Evolutionary conservation across 2,113 vertebrate genomes (phyloP), one percentile per base, ranked within the genome.

Genomic region (Heteronetta atricapilla): DNA sequence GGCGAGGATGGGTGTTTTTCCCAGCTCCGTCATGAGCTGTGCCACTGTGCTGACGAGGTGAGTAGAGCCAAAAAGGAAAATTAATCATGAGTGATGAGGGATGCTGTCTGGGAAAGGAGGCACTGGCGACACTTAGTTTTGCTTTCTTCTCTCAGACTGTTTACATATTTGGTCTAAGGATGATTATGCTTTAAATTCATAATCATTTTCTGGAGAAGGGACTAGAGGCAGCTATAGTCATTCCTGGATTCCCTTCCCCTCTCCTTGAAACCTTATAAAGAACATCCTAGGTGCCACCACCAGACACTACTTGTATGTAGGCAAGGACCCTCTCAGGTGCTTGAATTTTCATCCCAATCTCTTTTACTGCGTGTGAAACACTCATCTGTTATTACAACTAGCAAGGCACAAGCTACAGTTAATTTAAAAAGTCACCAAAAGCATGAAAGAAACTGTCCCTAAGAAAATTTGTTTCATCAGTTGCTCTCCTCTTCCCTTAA

Each of bases 61-160:
- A 78, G 56, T 8, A 31, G 36, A 94, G 80, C 68, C 19, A 1
- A 74, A 74, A 90, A 69, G n/a, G 42, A 53, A 81, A 74, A 26
- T 56, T 29, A 96, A 96, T 96, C 25, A 78, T 2, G 64, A 86
- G 94, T 95, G 95, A 92, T 95, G 95, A 96, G 42, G 88, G 95
- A 96, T 93, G 82, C 31, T 84, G 95, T 96, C 95, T 96, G 96
- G 90, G 88, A 94, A 95, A 55, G 86, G 64, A 95, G 92, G 36
- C 53, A 36, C 88, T 67, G 90, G 88, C 94, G 92, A 93, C 92
- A 88, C 73, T 69, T 86, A 94, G 92, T 96, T 96, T 92, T 83
- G 25, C 25, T 96, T 90, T 88, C 80, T 90, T 67, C 68, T 84
- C 52, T 81, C 86, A 88, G 55, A 38, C 33, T 88, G 13, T 83